These are phyloP conservation scores for Agrilus biguttatus DNA, from an alignment of 2,888 invertebrate genomes.

Conservation along the genomic window DNA sequence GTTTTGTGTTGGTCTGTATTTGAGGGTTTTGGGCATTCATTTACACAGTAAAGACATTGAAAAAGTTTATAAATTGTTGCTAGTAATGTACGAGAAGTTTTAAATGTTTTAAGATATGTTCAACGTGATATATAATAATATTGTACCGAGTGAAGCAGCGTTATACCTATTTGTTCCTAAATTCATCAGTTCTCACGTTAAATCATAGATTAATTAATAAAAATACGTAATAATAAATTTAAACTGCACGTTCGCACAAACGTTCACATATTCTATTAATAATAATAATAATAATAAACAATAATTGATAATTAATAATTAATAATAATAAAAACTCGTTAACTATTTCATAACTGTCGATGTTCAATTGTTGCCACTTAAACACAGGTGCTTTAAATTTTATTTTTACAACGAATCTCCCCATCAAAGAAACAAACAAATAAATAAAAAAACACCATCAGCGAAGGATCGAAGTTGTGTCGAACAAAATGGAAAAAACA, in stretches of 20 bases:
- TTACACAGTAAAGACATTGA: no score
- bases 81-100: no score
- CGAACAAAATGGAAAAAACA: no score
- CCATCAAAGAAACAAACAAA: constrained; percentile 8
- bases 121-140: no score
- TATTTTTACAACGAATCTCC: constrained; percentile 20
- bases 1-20: no score
- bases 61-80: no score
- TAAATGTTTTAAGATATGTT: no score
- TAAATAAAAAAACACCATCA: constrained; percentile 14
- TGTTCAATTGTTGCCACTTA: constrained; percentile 18
- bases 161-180: no score
- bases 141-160: no score
- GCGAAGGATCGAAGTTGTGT: background rate
- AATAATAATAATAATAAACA: constrained; percentile 18
- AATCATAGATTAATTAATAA: background rate
- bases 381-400: constrained; percentile 26
- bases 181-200: no score
- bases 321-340: constrained; percentile 15
- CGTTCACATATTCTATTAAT: constrained; percentile 2
- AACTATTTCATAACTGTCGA: constrained; percentile 16
- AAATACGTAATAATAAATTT: constrained; percentile 2
- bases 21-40: no score
- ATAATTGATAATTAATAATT: constrained; percentile 19
- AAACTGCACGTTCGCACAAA: constrained; percentile 16